Percentiles rank a stretch among this genome's conserved stretches.
phyloP scores from a whole-genome alignment of 2,888 invertebrate genomes.

The Caenorhabditis macrosperma region DNA sequence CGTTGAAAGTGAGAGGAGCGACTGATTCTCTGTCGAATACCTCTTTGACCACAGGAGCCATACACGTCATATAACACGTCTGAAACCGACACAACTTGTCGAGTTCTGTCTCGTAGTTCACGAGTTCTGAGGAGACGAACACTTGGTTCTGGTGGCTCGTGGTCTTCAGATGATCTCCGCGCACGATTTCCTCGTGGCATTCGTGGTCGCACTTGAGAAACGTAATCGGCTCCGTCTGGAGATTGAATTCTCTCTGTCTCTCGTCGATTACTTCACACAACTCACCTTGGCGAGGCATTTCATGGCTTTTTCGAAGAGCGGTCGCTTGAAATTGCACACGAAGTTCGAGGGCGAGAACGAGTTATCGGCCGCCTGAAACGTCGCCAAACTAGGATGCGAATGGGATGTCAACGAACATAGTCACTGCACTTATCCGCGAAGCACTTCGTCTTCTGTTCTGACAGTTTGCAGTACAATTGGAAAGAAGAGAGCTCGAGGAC shows the following conservation, averaged over 20 bases:
- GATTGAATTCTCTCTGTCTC: background rate
- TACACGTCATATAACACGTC: slow-evolving; percentile 74
- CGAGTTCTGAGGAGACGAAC: slow-evolving; percentile 69
- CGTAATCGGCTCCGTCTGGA: slow-evolving; percentile 75
- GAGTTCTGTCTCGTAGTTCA: slow-evolving; percentile 74
- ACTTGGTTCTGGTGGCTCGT: slow-evolving; percentile 55
- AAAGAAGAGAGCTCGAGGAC: slow-evolving; percentile 73
- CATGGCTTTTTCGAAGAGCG: slow-evolving; percentile 62
- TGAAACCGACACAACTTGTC: slow-evolving; percentile 76
- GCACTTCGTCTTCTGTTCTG: slow-evolving; percentile 76
- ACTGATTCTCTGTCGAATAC: too few species aligned
- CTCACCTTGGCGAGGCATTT: slow-evolving; percentile 54
- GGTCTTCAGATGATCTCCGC: slow-evolving; percentile 25
- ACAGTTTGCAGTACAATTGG: slow-evolving; percentile 75
- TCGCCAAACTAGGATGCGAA: background rate
- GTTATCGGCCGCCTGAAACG: slow-evolving; percentile 74
- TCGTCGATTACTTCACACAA: too few species aligned
- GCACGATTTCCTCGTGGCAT: slow-evolving; percentile 71
- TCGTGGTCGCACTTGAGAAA: slow-evolving; percentile 78
- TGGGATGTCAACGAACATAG: slow-evolving; percentile 65
- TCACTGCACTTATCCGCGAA: slow-evolving; percentile 76
- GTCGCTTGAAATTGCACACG: slow-evolving; percentile 75
- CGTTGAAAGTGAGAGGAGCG: background rate
- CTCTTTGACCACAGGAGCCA: slow-evolving; percentile 68
- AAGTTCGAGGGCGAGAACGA: slow-evolving; percentile 79